Percentiles rank a stretch among this genome's conserved stretches.
Conservation (phyloP, 2,888 invertebrate species). For the Diadromus collaris region DNA sequence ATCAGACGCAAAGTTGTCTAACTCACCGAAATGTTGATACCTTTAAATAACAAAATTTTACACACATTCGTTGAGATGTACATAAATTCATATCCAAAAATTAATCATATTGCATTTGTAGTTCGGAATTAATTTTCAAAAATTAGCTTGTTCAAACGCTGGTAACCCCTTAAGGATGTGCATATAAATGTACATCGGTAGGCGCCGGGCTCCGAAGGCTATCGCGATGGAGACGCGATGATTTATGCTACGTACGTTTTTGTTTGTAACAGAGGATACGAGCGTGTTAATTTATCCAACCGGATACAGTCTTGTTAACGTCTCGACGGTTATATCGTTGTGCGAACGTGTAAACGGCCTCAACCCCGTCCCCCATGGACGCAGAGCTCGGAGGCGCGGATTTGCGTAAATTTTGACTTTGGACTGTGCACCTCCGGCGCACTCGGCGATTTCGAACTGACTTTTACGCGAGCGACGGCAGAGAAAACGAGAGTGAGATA, state of each 20-base stretch:
- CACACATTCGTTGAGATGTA: too few relatives aligned
- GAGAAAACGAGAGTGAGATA: not conserved
- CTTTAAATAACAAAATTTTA: too few relatives aligned
- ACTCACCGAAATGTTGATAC: too few relatives aligned
- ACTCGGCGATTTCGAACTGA: not conserved
- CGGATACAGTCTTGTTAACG: not conserved
- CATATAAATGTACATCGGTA: conserved; percentile 14
- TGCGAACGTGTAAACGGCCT: not conserved
- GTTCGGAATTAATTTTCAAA: too few relatives aligned
- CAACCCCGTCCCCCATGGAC: not conserved
- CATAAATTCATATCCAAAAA: too few relatives aligned
- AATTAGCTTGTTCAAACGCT: too few relatives aligned
- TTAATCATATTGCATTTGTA: too few relatives aligned
- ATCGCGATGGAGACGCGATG: not conserved
- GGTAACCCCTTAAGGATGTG: too few relatives aligned
- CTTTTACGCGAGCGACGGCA: not conserved
- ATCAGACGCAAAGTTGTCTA: too few relatives aligned
- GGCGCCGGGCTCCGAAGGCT: not conserved
- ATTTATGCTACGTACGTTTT: conserved; percentile 8
- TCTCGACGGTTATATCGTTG: not conserved
- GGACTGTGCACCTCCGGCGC: conserved; percentile 24
- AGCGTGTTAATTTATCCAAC: not conserved
- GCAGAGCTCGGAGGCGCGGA: not conserved
- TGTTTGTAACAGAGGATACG: not conserved
- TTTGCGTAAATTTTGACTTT: conserved; percentile 51